These are phyloP conservation scores for Pyrochroa serraticornis DNA, from an alignment of 2,888 invertebrate species.

Conservation along the genomic window DNA sequence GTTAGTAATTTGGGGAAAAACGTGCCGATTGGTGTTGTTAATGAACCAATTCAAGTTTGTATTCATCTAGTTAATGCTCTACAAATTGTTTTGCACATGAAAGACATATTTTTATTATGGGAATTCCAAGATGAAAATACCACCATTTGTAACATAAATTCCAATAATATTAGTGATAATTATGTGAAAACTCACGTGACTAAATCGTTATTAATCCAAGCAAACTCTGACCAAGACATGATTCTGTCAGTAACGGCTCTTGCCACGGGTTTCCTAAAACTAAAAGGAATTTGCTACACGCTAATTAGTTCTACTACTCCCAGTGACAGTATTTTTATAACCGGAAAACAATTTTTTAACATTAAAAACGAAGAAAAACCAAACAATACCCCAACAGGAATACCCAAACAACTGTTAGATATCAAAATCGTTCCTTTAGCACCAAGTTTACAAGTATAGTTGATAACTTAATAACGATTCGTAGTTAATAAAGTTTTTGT, in stretches of 20 bases:
- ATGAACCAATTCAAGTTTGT: slow-evolving; percentile 82
- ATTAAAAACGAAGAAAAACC: slow-evolving; percentile 46
- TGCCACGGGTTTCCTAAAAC: slow-evolving; percentile 72
- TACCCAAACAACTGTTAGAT: slow-evolving; percentile 59
- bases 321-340: slow-evolving; percentile 59
- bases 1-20: slow-evolving; percentile 67
- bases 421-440: slow-evolving; percentile 79
- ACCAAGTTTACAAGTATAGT: slow-evolving; percentile 77
- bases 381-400: slow-evolving; percentile 49
- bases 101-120: slow-evolving; percentile 77
- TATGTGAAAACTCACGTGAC: slow-evolving; percentile 66
- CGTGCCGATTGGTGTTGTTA: slow-evolving; percentile 75
- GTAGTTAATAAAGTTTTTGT: slow-evolving; percentile 35
- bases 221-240: slow-evolving; percentile 67
- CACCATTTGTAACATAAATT: slow-evolving; percentile 49
- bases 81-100: slow-evolving; percentile 72
- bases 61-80: slow-evolving; percentile 78
- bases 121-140: slow-evolving; percentile 62
- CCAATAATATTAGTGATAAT: slow-evolving; percentile 53
- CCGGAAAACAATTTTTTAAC: slow-evolving; percentile 65
- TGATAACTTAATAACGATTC: not conserved
- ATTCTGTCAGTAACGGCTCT: slow-evolving; percentile 76
- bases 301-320: slow-evolving; percentile 46
- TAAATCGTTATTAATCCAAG: slow-evolving; percentile 64
- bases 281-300: slow-evolving; percentile 69